Base-by-base conservation (phyloP, 2,113 vertebrate genomes). In the Myotis lucifugus region DNA sequence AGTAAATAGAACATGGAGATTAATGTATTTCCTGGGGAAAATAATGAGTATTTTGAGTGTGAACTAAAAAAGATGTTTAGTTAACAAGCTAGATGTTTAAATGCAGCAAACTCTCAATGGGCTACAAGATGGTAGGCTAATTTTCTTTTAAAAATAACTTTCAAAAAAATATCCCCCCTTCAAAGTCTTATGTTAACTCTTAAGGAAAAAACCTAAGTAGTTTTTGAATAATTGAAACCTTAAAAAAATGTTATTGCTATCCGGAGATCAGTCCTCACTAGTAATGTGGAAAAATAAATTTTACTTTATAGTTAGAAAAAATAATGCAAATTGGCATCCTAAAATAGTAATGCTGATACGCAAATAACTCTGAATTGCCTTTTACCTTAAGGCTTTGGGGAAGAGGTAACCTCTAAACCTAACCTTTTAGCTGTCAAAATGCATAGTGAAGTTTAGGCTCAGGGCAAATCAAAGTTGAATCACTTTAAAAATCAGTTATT, bases 391-490 rank as follows among this genome's bases (percentile, higher is more conserved):
- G 59, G 52, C 61, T 85, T 64, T 88, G 0, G 29, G n/a, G 61
- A 87, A 72, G 67, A 89, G 64, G 72, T 67, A 42, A 84, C 74
- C 5, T 48, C 29, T 70, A 56, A 73, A 64, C 23, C 17, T 85
- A 61, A 69, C 64, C 25, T 73, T 70, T 87, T 77, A 77, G 74
- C 82, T 84, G 32, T 48, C 37, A 92, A 54, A 42, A 50, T 88
- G 27, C 67, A 19, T 95, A 21, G 32, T 88, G 76, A 50, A 50
- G 15, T 88, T 85, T 88, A 91, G 52, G 8, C 25, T 89, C 37
- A 67, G 25, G 67, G 78, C 42, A 90, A 76, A 93, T 87, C 87
- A 76, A 72, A 95, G 40, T 94, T 84, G 94, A 77, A 77, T 87
- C 73, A 54, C 90, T 94, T 91, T 27, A 76, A 90, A 92, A 90